Evolutionary conservation across 23 tunicate genomes (phyloP).

Genomic region (Aplidium turbinatum): DNA sequence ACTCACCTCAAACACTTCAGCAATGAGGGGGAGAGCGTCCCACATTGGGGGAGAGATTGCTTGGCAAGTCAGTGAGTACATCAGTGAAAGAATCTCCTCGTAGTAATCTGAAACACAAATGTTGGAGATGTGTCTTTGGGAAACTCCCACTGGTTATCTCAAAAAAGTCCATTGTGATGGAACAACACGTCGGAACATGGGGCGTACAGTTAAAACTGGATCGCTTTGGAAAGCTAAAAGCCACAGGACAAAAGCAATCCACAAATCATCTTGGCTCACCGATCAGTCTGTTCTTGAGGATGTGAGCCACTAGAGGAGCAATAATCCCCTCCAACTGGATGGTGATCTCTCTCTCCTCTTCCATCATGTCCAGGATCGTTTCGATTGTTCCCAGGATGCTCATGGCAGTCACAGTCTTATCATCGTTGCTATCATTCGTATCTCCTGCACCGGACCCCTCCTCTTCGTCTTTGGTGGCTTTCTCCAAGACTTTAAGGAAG

Average conservation of each 20-base stretch:
- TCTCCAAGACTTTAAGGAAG: conserved; percentile 53
- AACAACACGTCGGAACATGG: no score
- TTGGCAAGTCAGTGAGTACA: conserved; percentile 97
- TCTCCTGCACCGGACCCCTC: conserved; percentile 41
- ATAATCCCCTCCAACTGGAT: conserved; percentile 71
- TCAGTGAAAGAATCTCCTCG: conserved; percentile 88
- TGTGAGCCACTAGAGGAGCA: conserved; percentile 66
- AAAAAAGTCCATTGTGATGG: no score
- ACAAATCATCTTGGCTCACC: no score
- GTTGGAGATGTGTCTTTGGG: no score
- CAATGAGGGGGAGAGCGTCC: conserved; percentile 86
- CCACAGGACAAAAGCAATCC: no score
- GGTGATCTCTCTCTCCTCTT: conserved; percentile 77
- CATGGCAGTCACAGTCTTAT: conserved; percentile 77
- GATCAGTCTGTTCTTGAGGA: conserved; percentile 62
- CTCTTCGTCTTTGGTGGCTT: conserved; percentile 13
- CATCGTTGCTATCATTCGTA: conserved; percentile 60
- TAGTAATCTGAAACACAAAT: conserved; percentile 86
- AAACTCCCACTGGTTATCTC: no score
- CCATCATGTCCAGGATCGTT: conserved; percentile 82
- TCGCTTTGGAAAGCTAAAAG: no score
- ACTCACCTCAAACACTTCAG: conserved; percentile 69
- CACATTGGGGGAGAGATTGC: conserved; percentile 95
- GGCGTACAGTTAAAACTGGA: no score
- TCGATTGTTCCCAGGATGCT: conserved; percentile 78